These are phyloP conservation scores for Falcunculus frontatus DNA, from an alignment of 2,113 vertebrate genomes.

Conservation along the genomic window DNA sequence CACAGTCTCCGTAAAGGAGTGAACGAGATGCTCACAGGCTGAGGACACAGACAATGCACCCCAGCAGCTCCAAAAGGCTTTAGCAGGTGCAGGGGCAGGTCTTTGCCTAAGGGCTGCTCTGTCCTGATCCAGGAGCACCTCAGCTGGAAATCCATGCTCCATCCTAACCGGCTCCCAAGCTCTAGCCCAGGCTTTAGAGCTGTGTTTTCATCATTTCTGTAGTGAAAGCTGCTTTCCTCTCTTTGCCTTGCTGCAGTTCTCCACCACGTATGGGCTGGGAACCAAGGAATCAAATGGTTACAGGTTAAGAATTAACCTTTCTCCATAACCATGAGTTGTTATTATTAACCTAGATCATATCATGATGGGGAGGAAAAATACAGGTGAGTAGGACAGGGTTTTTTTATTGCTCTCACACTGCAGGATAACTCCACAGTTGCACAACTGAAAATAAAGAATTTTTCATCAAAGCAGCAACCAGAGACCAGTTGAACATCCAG, in stretches of 20 bases:
- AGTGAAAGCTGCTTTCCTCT: rapidly evolving
- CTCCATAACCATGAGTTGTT: not conserved
- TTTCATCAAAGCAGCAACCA: not conserved
- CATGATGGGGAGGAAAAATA: not conserved
- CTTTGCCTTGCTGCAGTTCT: not conserved
- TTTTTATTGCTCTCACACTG: not conserved
- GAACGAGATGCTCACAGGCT: constrained; percentile 57
- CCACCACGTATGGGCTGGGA: not conserved
- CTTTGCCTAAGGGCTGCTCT: not conserved
- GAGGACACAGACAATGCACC: constrained; percentile 33
- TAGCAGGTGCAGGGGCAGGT: not conserved
- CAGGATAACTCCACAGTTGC: not conserved
- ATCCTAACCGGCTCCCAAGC: not conserved
- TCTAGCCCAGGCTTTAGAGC: not conserved
- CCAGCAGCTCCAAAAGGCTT: constrained; percentile 66
- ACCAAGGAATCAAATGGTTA: not conserved
- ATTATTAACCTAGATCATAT: not conserved
- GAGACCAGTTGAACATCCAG: not conserved
- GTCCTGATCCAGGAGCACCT: not conserved
- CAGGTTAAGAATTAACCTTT: not conserved
- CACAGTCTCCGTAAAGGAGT: constrained; percentile 48
- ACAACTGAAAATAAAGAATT: not conserved
- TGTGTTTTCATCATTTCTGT: not conserved
- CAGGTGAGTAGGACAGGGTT: not conserved
- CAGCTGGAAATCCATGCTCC: not conserved